phyloP scores from a whole-genome alignment of 2,888 invertebrate species.

The Laspeyria flexula region DNA sequence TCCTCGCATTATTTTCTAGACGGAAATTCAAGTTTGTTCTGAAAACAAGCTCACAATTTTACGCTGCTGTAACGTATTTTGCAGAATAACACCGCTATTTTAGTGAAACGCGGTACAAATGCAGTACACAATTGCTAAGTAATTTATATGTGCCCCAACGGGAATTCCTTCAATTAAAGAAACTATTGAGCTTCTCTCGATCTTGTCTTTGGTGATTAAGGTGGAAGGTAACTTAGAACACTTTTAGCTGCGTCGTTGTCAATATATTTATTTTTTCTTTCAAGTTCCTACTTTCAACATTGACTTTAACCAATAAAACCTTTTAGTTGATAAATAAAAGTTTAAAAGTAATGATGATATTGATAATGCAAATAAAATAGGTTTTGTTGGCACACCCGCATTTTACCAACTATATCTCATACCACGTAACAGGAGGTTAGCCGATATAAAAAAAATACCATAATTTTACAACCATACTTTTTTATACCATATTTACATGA shows the following conservation, averaged over 20 bases:
- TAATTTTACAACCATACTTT: too few species aligned
- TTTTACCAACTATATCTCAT: too few species aligned
- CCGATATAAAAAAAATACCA: too few species aligned
- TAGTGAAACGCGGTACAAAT: conserved; percentile 35
- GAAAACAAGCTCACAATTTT: conserved; percentile 22
- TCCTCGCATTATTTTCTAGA: not conserved
- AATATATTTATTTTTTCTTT: not conserved
- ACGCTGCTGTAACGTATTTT: conserved; percentile 22
- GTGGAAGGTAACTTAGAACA: conserved; percentile 8
- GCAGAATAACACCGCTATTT: conserved; percentile 29
- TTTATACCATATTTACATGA: too few species aligned
- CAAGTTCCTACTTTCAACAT: not conserved
- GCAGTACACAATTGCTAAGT: conserved; percentile 44
- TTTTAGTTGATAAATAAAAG: too few species aligned
- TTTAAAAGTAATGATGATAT: too few species aligned
- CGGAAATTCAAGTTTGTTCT: conserved; percentile 19
- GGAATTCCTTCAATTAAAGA: conserved; percentile 49
- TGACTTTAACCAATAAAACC: too few species aligned
- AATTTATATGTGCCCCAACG: conserved; percentile 45
- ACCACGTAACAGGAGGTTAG: too few species aligned
- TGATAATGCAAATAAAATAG: too few species aligned
- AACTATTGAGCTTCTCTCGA: conserved; percentile 19
- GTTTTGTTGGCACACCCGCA: too few species aligned
- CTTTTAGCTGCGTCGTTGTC: not conserved
- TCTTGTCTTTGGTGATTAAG: conserved; percentile 23